Conservation (phyloP, 2,113 vertebrate genomes). For the Amphiprion percula region DNA sequence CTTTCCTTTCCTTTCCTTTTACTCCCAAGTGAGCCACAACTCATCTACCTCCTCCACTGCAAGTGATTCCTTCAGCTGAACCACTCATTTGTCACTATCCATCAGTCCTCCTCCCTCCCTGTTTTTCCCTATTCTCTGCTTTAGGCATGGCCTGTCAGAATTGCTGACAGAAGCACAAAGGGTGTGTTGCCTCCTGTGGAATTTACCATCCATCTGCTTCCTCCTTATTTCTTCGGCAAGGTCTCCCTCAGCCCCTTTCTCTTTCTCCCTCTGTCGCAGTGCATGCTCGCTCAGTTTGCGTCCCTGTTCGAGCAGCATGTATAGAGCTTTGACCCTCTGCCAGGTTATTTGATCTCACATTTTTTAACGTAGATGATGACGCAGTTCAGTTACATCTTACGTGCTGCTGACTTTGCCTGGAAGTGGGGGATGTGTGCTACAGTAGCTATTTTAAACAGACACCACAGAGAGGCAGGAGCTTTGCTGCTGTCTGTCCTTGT, state of each 20-base stretch:
- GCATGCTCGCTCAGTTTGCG: conserved; percentile 2
- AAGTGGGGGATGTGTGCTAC: conserved; percentile 27
- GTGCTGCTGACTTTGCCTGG: conserved; percentile 16
- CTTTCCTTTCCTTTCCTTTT: conserved; percentile 18
- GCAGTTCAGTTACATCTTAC: conserved; percentile 30
- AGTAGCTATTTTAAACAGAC: conserved; percentile 38
- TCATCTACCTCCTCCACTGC: conserved; percentile 19
- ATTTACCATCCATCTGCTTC: conserved; percentile 62
- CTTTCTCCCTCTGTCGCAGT: background rate
- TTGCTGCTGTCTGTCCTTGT: conserved; percentile 20
- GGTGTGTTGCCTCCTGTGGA: conserved; percentile 57
- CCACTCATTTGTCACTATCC: conserved; percentile 50
- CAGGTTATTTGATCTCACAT: conserved; percentile 50
- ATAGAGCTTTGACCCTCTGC: conserved; percentile 25
- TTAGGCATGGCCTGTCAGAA: conserved; percentile 43
- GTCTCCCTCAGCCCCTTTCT: background rate
- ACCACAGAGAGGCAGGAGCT: conserved; percentile 8
- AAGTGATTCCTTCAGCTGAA: conserved; percentile 42
- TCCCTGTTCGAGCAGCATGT: background rate
- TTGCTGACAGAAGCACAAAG: conserved; percentile 71
- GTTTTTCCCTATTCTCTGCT: conserved; percentile 33
- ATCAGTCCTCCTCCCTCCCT: conserved; percentile 13
- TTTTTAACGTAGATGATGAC: conserved; percentile 58
- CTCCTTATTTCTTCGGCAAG: conserved; percentile 26
- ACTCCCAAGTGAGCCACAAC: conserved; percentile 3